Conservation (phyloP, 2,113 vertebrate genomes). For the Petrocephalus microphthalmus region DNA sequence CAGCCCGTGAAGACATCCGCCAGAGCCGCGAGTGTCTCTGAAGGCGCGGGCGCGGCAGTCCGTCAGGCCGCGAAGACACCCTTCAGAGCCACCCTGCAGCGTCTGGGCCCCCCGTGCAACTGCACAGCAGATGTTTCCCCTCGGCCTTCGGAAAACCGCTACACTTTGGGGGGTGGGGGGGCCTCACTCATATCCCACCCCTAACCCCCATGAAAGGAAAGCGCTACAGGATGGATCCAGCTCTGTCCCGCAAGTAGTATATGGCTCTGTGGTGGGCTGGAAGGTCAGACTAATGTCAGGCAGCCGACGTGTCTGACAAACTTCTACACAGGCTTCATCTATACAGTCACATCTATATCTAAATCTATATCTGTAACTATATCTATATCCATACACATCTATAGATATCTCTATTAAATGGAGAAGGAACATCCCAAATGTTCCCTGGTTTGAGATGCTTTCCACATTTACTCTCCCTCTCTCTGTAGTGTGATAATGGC, state of each 20-base stretch:
- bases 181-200: conserved; percentile 28
- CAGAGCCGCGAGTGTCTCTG: conserved; percentile 33
- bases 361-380: background rate
- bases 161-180: conserved; percentile 40
- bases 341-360: background rate
- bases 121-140: conserved; percentile 65
- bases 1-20: too few species aligned
- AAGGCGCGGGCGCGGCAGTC: background rate
- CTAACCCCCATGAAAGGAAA: conserved; percentile 18
- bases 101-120: conserved; percentile 53
- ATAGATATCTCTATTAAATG: background rate
- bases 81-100: conserved; percentile 39
- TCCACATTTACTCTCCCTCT: conserved; percentile 67
- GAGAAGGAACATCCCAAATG: background rate
- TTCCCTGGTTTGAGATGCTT: conserved; percentile 53
- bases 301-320: background rate
- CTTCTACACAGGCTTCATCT: background rate
- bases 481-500: conserved; percentile 70
- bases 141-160: conserved; percentile 33
- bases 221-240: conserved; percentile 35
- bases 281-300: background rate
- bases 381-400: background rate
- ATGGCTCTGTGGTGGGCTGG: background rate
- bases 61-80: conserved; percentile 30
- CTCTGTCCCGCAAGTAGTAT: background rate